Percentiles rank a stretch among this genome's conserved stretches.
Evolutionary conservation across 2,113 vertebrate species (phyloP).

Genomic region (Propithecus coquereli): DNA sequence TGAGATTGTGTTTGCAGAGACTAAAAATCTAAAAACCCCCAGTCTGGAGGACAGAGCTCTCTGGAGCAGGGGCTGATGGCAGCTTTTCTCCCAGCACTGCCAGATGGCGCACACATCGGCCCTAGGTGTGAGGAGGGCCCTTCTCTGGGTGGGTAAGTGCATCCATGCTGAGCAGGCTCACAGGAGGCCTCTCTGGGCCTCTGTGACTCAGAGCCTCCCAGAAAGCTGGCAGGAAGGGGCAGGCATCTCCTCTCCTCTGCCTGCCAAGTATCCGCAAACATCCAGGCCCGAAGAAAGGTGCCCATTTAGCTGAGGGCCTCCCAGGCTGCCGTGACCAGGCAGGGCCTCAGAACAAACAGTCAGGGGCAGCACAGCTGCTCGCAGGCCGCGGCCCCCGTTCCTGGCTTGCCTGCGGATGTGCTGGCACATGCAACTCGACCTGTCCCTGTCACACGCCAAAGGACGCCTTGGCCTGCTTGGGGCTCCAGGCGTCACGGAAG

Average conservation of each 20-base stretch:
- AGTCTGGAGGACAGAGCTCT: neutral
- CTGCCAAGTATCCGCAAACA: neutral
- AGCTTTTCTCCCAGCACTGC: neutral
- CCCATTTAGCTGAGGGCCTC: neutral
- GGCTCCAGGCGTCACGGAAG: neutral
- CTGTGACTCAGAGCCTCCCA: neutral
- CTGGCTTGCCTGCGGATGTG: neutral
- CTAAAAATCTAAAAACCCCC: neutral
- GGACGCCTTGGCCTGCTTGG: neutral
- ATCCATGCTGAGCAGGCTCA: neutral
- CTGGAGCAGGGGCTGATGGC: neutral
- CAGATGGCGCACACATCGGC: accelerated
- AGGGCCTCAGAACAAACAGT: neutral
- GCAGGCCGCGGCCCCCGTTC: constrained; percentile 22
- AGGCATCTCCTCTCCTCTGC: neutral
- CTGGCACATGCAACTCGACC: constrained; percentile 51
- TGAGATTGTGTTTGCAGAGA: neutral
- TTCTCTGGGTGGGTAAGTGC: neutral
- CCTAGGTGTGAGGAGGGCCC: neutral
- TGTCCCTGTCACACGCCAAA: constrained; percentile 61
- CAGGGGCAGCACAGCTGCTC: neutral
- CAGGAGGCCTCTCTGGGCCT: neutral
- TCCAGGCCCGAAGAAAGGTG: neutral
- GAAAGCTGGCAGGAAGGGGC: neutral
- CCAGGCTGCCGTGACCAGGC: neutral